A percentile compares a stretch with the other conserved stretches of the same genome.
Evolutionary conservation across 1,140 invertebrate genomes (phyloP).

Genomic region (Rhyzopertha dominica): DNA sequence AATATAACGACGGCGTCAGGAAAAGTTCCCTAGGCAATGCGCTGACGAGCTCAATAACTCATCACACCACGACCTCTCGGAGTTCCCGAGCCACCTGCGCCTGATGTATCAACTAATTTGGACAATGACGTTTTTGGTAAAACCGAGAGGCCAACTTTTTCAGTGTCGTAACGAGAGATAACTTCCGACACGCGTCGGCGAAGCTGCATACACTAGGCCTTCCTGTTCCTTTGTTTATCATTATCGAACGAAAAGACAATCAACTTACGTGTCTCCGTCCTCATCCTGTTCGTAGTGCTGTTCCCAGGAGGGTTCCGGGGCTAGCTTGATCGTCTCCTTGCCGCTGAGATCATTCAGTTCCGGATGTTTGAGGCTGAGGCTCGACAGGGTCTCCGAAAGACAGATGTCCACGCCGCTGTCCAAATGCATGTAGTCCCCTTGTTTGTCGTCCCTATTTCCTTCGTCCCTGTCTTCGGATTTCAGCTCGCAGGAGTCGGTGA

Average conservation of each 20-base stretch:
- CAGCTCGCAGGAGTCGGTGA: conserved; percentile 39
- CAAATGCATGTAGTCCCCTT: conserved; percentile 43
- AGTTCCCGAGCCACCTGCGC: no score
- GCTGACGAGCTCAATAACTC: no score
- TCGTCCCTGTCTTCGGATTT: conserved; percentile 13
- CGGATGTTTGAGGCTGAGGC: conserved; percentile 47
- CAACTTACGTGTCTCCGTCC: conserved; percentile 69
- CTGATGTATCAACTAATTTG: conserved; percentile 12
- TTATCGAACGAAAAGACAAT: conserved; percentile 13
- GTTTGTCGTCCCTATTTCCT: conserved; percentile 9
- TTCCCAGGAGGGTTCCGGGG: conserved; percentile 47
- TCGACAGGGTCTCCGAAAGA: conserved; percentile 50
- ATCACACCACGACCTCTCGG: no score
- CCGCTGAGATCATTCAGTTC: conserved; percentile 41
- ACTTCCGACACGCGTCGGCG: conserved; percentile 12
- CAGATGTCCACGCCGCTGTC: conserved; percentile 52
- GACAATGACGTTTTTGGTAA: conserved; percentile 6
- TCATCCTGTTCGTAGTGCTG: conserved; percentile 60
- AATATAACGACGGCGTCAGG: no score
- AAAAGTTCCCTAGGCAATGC: no score
- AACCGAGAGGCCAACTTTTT: conserved; percentile 4
- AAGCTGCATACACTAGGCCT: conserved; percentile 6
- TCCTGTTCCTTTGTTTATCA: conserved; percentile 10
- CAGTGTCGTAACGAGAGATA: conserved; percentile 11
- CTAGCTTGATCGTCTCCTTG: conserved; percentile 23